A percentile compares a stretch with the other conserved stretches of the same genome.
phyloP scores from a whole-genome alignment of 2,888 invertebrate genomes.

The Cephus spinipes region DNA sequence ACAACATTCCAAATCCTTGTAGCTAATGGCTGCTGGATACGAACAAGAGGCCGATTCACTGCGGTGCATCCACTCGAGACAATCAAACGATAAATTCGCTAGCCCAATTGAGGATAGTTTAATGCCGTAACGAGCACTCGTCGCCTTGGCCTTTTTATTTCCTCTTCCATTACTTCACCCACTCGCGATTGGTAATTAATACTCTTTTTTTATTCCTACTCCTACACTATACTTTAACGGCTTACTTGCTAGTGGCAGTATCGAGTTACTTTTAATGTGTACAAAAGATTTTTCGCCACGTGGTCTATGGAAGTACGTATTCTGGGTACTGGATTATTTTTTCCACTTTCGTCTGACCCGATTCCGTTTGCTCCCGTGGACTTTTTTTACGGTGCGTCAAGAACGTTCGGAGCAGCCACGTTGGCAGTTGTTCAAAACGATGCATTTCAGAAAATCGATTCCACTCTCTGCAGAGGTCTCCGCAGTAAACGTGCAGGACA shows the following conservation, averaged over 20 bases:
- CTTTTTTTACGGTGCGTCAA: neutral
- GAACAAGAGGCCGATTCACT: neutral
- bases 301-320: neutral
- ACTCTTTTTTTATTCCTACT: neutral
- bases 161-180: neutral
- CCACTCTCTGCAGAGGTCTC: constrained; percentile 20
- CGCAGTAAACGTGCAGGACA: constrained; percentile 9
- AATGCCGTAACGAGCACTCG: neutral
- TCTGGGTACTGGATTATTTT: neutral
- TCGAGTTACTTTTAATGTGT: neutral
- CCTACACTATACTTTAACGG: neutral
- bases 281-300: neutral
- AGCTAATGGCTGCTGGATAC: neutral
- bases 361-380: neutral
- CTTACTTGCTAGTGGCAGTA: neutral
- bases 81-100: neutral
- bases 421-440: constrained; percentile 47
- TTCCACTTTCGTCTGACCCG: neutral
- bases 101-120: neutral
- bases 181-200: neutral
- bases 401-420: constrained; percentile 2
- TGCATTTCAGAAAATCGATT: constrained; percentile 47
- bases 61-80: neutral
- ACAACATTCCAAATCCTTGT: neutral
- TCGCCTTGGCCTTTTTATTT: neutral